Conservation (phyloP, 2,113 vertebrate genomes). For the Ramphastos sulfuratus region DNA sequence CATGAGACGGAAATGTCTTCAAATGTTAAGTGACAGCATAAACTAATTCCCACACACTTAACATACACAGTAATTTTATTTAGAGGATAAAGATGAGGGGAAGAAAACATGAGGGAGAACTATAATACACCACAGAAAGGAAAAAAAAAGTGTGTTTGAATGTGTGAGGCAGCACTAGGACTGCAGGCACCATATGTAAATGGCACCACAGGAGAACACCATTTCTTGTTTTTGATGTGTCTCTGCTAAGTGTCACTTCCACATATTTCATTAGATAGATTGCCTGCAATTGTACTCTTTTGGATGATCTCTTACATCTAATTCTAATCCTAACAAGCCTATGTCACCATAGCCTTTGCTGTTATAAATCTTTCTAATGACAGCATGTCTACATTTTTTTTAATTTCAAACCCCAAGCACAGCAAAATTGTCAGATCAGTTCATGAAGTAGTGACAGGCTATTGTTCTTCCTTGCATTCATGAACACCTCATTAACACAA, state of each 20-base stretch:
- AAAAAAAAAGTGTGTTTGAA: not conserved
- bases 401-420: slow-evolving; percentile 56
- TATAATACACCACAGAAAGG: not conserved
- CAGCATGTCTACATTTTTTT: slow-evolving; percentile 39
- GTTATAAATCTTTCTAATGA: slow-evolving; percentile 65
- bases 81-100: not conserved
- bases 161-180: not conserved
- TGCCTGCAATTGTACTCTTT: not conserved
- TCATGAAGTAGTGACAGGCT: slow-evolving; percentile 65
- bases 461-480: slow-evolving; percentile 68
- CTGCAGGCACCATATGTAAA: not conserved
- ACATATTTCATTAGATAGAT: slow-evolving; percentile 42
- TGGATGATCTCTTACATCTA: slow-evolving; percentile 48
- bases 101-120: not conserved
- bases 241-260: slow-evolving; percentile 17
- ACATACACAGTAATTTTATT: not conserved
- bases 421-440: slow-evolving; percentile 69
- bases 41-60: not conserved
- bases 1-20: not conserved
- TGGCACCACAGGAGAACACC: not conserved
- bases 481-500: slow-evolving; percentile 64
- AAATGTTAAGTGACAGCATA: not conserved
- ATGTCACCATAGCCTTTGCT: slow-evolving; percentile 31
- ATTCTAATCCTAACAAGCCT: slow-evolving; percentile 58
- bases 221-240: not conserved